Base-by-base conservation (phyloP, 2,888 invertebrate species). In the Lasioglossum lativentre region DNA sequence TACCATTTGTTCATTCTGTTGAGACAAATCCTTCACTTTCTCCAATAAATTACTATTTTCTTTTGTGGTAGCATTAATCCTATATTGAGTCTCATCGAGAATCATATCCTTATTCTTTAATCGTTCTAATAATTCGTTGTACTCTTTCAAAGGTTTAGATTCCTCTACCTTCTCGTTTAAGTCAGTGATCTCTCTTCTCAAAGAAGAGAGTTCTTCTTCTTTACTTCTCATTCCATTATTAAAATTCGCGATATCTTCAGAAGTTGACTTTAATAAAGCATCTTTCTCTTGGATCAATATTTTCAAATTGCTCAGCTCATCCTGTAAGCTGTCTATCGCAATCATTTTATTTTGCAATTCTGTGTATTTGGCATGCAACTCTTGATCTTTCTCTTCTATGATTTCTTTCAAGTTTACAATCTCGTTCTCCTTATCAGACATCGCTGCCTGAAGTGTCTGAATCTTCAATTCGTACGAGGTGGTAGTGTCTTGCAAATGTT, bases 91-190 rank as follows among this genome's bases (percentile, higher is more conserved):
- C 59, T 91, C 88, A 16, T 90, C 88, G 5, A 87, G 70, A 63
- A 87, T 96, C 86, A 96, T 95, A 89, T 97, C 95, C 82, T 95
- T 96, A 76, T 96, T 96, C 83, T 96, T 96, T 68, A 97, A 93
- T 42, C 95, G 94, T 70, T 96, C 94, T 6, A 96, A 92, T 90
- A 96, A 94, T 14, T 94, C 93, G 90, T 97, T 96, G 90, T 97
- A 96, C 86, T 96, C 96, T 90, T 96, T 96, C 78, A 97, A 96
- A 0, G 96, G 96, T 90, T 96, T 96, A 2, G 94, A 93, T 79
- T 94, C 97, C 96, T 94, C 45, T 5, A 92, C 12, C 47, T 87
- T 87, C 10, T 93, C 86, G 14, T 88, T 88, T 74, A 95, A 93
- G 73, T 92, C 93, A 0, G 34, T 63, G 14, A 91, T 68, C 71